Evolutionary conservation across 2,888 invertebrate species (phyloP).

Genomic region (Scaptomyza reducta): DNA sequence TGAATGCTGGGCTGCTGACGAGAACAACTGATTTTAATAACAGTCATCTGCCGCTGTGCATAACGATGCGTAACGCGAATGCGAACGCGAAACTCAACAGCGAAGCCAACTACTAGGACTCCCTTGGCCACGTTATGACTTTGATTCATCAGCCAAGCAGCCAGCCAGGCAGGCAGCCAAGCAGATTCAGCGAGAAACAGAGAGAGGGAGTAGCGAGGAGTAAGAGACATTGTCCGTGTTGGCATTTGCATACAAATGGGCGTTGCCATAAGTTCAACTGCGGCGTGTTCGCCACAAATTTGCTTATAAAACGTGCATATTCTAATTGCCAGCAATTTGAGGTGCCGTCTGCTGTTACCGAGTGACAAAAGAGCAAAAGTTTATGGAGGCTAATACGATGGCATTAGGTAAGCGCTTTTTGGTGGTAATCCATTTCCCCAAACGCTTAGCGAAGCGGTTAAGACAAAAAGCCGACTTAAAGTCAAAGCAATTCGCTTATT

Average conservation of each 20-base stretch:
- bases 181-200: constrained; percentile 1
- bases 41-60: constrained; percentile 80
- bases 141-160: constrained; percentile 69
- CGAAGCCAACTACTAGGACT: neutral
- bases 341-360: constrained; percentile 35
- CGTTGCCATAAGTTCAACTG: constrained; percentile 77
- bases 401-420: constrained; percentile 29
- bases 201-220: neutral
- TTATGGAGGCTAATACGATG: constrained; percentile 51
- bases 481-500: constrained; percentile 28
- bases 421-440: constrained; percentile 32
- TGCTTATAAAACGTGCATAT: constrained; percentile 75
- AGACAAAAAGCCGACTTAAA: constrained; percentile 49
- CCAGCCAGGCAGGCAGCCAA: constrained; percentile 9
- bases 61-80: constrained; percentile 81
- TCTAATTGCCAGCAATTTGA: constrained; percentile 75
- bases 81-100: constrained; percentile 31
- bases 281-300: constrained; percentile 62
- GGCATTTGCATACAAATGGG: constrained; percentile 83
- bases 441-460: constrained; percentile 51
- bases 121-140: constrained; percentile 71
- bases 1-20: constrained; percentile 42
- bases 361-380: constrained; percentile 53
- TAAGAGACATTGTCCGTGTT: constrained; percentile 61
- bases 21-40: constrained; percentile 80